Percentiles rank a stretch among this genome's conserved stretches.
Evolutionary conservation across 1,140 invertebrate species (phyloP).

Genomic region (Drosophila kurseongensis): DNA sequence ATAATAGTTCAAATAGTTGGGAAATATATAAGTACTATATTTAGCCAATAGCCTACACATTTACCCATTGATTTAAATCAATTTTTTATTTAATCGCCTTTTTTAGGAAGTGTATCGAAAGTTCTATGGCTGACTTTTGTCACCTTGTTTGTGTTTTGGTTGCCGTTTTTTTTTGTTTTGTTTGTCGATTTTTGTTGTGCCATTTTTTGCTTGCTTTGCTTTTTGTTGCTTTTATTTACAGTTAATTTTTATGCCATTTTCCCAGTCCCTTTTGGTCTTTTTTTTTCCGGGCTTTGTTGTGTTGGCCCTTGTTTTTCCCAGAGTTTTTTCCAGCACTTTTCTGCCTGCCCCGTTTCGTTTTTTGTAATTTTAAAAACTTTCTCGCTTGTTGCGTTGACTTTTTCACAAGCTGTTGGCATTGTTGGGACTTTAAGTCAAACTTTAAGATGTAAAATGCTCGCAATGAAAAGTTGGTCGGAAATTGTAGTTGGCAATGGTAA

Average conservation of each 20-base stretch:
- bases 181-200: slow-evolving; percentile 8
- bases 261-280: slow-evolving; percentile 2
- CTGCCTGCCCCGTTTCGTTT: not conserved
- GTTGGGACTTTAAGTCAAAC: slow-evolving; percentile 39
- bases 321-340: slow-evolving; percentile 3
- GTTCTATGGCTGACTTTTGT: not conserved
- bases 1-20: too few relatives aligned
- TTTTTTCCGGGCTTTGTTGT: slow-evolving; percentile 6
- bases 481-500: slow-evolving; percentile 14
- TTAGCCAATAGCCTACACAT: too few relatives aligned
- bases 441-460: slow-evolving; percentile 32
- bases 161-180: slow-evolving; percentile 8
- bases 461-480: slow-evolving; percentile 19
- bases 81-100: not conserved
- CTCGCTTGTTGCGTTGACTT: slow-evolving; percentile 36
- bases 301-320: not conserved
- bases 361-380: slow-evolving; percentile 26
- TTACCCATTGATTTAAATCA: too few relatives aligned
- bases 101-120: slow-evolving; percentile 1
- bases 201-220: slow-evolving; percentile 25
- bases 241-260: slow-evolving; percentile 58
- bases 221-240: slow-evolving; percentile 54
- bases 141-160: slow-evolving; percentile 17
- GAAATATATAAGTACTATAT: too few relatives aligned
- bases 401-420: slow-evolving; percentile 22